Conservation (phyloP, 2,797 vertebrate species). For the Chloroceryle inda region DNA sequence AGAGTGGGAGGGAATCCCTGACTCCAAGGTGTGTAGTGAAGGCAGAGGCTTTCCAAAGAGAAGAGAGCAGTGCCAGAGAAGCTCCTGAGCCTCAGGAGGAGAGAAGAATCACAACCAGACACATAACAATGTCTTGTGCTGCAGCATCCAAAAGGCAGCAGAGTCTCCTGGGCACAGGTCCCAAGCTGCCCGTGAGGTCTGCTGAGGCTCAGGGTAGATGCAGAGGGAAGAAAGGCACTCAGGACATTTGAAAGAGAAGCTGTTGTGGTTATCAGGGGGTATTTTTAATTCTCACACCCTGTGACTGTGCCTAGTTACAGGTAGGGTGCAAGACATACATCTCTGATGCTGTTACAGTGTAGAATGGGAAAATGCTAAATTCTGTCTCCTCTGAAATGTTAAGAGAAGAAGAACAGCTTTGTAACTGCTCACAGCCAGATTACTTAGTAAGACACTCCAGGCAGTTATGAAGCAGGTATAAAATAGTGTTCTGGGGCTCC, state of each 20-base stretch:
- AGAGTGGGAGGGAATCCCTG: background rate
- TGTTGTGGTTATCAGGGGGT: background rate
- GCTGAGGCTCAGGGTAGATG: background rate
- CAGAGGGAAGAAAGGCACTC: background rate
- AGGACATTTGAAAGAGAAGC: background rate
- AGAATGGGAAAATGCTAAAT: background rate
- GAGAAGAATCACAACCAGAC: background rate
- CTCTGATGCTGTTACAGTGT: fast-evolving
- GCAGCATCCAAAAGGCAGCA: background rate
- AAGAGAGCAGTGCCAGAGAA: background rate
- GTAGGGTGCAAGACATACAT: background rate
- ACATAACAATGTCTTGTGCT: fast-evolving
- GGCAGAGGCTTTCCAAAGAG: background rate
- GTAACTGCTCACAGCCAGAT: background rate
- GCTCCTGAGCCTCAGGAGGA: background rate
- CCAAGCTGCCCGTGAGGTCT: background rate
- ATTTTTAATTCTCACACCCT: background rate
- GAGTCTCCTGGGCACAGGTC: background rate
- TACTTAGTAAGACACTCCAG: background rate
- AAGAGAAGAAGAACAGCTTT: background rate
- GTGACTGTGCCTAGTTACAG: background rate
- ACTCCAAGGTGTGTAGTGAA: background rate
- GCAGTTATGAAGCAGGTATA: background rate
- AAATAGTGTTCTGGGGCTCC: background rate
- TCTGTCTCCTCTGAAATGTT: background rate